Evolutionary conservation across 2,113 vertebrate species (phyloP), one percentile per base, ranked within the genome.

Genomic region (Pangasianodon gigas): DNA sequence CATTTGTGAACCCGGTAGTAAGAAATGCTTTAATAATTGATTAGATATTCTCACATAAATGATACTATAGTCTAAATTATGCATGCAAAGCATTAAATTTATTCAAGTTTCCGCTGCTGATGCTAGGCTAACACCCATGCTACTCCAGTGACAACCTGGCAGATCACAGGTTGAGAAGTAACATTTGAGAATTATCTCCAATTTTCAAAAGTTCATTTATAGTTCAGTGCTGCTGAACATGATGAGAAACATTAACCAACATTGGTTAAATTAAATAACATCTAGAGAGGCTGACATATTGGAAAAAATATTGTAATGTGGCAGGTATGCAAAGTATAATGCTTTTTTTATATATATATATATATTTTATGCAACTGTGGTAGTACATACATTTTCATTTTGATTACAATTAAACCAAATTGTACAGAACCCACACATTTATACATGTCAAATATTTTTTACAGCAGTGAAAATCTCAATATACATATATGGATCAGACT

Each of bases 31-130:
- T 41, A 84, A 84, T 60, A 84, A 60, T 60, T 84, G 32, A 84
- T 60, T 58, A 84, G 32, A 41, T 44, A 84, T 44, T 11, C 82
- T 60, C 19, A 60, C 37, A 54, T 54, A 84, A 84, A 84, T 14
- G 13, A 60, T 14, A 60, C 82, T 84, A 32, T 44, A 6, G 11
- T 58, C 81, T 83, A 84, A 84, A 84, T 83, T 21, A 83, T 84
- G 81, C 54, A 84, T 60, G 54, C 11, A 60, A 84, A 44, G 46
- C 77, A 80, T 56, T 56, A 37, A 1, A 11, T 84, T 60, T 60
- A 60, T 60, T 13, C 0, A 41, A 3, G 54, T 44, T 60, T 60
- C 32, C 19, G 26, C 11, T 44, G 54, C 56, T 60, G 54, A 60
- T 84, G 8, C 52, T 60, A 44, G 37, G 56, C 19, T 26, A 84